Conservation (phyloP, 2,888 invertebrate genomes). For the Nineta flava region DNA sequence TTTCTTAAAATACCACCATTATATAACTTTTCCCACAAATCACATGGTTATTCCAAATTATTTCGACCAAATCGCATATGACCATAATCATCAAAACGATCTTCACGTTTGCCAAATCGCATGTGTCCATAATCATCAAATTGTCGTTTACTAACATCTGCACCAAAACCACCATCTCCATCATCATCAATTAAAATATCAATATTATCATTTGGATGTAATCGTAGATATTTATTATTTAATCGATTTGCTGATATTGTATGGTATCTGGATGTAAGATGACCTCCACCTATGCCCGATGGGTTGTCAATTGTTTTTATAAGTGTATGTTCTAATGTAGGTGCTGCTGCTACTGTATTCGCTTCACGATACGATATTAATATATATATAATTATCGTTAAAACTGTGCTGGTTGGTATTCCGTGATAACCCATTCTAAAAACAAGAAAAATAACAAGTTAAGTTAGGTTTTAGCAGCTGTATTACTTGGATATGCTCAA, state of each 20-base stretch:
- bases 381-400: slow-evolving; percentile 11
- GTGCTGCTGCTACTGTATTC: slow-evolving; percentile 10
- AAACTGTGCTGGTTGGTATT: slow-evolving; percentile 9
- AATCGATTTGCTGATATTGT: slow-evolving; percentile 8
- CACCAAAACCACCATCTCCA: slow-evolving; percentile 30
- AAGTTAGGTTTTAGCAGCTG: too few relatives aligned
- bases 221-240: slow-evolving; percentile 15
- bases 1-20: too few relatives aligned
- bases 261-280: slow-evolving; percentile 14
- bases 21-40: too few relatives aligned
- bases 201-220: slow-evolving; percentile 17
- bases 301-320: slow-evolving; percentile 10
- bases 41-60: slow-evolving; percentile 12
- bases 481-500: too few relatives aligned
- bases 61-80: slow-evolving; percentile 56
- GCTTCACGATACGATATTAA: slow-evolving; percentile 11
- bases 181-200: slow-evolving; percentile 14
- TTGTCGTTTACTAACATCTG: slow-evolving; percentile 31
- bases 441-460: too few relatives aligned
- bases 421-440: slow-evolving; percentile 12
- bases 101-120: slow-evolving; percentile 45
- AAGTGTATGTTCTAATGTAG: slow-evolving; percentile 9
- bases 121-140: slow-evolving; percentile 46
- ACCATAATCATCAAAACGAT: slow-evolving; percentile 58
- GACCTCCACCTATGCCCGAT: slow-evolving; percentile 16